Conservation (phyloP, 2,113 vertebrate species). For the Carassius auratus region DNA sequence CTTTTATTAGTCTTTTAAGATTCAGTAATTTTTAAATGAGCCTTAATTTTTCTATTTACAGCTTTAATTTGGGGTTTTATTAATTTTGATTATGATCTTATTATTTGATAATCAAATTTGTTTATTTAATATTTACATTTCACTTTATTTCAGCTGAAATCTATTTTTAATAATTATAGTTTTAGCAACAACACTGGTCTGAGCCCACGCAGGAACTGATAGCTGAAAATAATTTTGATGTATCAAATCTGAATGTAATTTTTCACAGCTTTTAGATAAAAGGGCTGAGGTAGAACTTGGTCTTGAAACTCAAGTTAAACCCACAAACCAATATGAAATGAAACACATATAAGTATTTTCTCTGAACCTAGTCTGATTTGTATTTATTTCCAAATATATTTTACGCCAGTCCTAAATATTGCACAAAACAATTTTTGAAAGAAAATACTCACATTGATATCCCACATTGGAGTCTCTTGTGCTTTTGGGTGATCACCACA, state of each 20-base stretch:
- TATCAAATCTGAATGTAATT: not conserved
- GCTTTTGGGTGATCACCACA: conserved; percentile 48
- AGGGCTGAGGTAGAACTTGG: not conserved
- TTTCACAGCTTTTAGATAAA: not conserved
- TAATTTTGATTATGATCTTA: not conserved
- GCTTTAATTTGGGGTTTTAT: not conserved
- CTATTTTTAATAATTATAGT: not conserved
- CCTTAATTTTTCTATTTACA: too few species aligned
- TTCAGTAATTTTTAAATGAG: too few species aligned
- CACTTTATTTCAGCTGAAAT: not conserved
- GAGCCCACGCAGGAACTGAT: not conserved
- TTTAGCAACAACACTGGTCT: not conserved
- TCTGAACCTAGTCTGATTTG: not conserved
- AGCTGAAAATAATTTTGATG: not conserved
- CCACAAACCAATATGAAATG: conserved; percentile 14
- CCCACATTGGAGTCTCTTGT: not conserved
- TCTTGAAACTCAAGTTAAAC: conserved; percentile 5
- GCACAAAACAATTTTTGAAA: not conserved
- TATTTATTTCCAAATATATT: not conserved
- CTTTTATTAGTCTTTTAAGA: too few species aligned
- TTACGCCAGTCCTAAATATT: not conserved
- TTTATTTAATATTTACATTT: not conserved
- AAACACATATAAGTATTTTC: conserved; percentile 2
- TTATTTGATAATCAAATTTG: too few species aligned
- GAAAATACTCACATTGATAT: not conserved